phyloP scores from a whole-genome alignment of 2,113 vertebrate genomes.

The Hyaena hyaena region DNA sequence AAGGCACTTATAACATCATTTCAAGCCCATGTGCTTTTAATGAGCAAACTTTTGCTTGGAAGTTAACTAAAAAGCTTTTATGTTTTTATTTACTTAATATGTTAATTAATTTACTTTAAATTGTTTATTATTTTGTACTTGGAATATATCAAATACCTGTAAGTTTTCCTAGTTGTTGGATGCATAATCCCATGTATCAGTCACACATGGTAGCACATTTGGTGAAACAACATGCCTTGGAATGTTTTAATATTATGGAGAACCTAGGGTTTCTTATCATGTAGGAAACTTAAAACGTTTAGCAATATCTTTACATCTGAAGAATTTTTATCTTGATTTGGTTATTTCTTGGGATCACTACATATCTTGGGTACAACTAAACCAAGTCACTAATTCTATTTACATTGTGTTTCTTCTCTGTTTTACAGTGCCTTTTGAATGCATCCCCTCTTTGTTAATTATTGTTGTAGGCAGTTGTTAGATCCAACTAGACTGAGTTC shows the following conservation, averaged over 20 bases:
- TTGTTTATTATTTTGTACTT: not conserved
- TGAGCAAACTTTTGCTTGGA: not conserved
- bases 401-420: slow-evolving; percentile 42
- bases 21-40: not conserved
- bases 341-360: not conserved
- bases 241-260: slow-evolving; percentile 58
- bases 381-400: slow-evolving; percentile 54
- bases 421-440: slow-evolving; percentile 68
- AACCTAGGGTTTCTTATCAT: not conserved
- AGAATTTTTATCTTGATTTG: not conserved
- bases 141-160: slow-evolving; percentile 17
- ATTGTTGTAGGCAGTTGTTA: slow-evolving; percentile 63
- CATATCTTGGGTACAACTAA: slow-evolving; percentile 47
- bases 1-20: not conserved
- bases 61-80: not conserved
- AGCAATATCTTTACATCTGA: not conserved
- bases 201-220: slow-evolving; percentile 48
- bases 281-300: not conserved
- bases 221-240: slow-evolving; percentile 40
- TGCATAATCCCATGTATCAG: slow-evolving; percentile 44
- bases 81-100: slow-evolving; percentile 27
- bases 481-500: slow-evolving; percentile 61
- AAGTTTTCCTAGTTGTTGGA: slow-evolving; percentile 22
- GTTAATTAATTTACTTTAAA: not conserved
- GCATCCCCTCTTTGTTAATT: slow-evolving; percentile 70